Conservation (phyloP, 2,797 vertebrate genomes). For the Catamblyrhynchus diadema region DNA sequence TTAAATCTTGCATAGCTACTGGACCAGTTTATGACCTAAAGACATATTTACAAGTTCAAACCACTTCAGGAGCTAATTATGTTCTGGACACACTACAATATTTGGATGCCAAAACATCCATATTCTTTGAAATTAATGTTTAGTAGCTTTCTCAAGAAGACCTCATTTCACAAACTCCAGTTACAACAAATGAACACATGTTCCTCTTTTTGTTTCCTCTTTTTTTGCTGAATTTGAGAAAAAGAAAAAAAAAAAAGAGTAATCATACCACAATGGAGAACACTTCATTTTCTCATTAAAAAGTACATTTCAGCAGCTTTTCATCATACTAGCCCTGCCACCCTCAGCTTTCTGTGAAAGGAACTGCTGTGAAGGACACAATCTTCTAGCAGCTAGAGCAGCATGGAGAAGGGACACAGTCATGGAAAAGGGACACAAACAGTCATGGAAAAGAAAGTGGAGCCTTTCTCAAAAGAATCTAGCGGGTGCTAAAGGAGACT, state of each 20-base stretch:
- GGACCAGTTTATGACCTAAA: conserved; percentile 51
- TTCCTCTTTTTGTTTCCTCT: conserved; percentile 78
- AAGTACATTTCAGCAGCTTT: conserved; percentile 58
- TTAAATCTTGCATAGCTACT: conserved; percentile 22
- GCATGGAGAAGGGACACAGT: background rate
- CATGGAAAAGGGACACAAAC: background rate
- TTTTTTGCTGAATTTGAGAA: conserved; percentile 71
- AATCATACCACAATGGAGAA: conserved; percentile 67
- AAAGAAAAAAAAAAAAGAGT: background rate
- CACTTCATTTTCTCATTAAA: conserved; percentile 76
- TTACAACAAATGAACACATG: conserved; percentile 72
- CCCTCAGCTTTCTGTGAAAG: background rate
- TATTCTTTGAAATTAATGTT: conserved; percentile 74
- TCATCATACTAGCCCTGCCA: conserved; percentile 17
- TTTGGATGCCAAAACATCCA: conserved; percentile 44
- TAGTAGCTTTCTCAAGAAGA: conserved; percentile 72
- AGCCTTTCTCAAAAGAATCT: background rate
- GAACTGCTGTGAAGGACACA: background rate
- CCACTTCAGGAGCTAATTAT: conserved; percentile 46
- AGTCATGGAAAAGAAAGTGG: background rate
- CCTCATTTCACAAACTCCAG: conserved; percentile 70
- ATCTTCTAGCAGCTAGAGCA: background rate
- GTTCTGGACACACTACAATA: conserved; percentile 48
- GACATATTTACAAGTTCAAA: conserved; percentile 63
- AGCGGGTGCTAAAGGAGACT: background rate